Evolutionary conservation across 2,888 invertebrate genomes (phyloP).

Genomic region (Thysanoteuthis rhombus): DNA sequence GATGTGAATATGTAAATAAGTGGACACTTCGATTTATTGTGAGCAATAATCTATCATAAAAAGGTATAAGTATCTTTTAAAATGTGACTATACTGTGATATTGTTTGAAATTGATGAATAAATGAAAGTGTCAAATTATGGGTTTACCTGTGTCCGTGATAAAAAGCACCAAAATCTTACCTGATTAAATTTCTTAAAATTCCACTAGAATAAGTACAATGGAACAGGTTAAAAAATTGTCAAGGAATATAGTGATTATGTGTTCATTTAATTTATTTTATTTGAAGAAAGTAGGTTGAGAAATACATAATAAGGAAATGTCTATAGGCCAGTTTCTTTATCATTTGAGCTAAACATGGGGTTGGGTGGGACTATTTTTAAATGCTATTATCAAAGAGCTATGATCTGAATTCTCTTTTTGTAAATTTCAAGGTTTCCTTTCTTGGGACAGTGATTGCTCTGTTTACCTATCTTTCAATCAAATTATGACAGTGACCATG

Average conservation of each 20-base stretch:
- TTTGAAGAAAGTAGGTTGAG: background rate
- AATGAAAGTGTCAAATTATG: too few species aligned
- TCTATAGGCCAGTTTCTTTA: too few species aligned
- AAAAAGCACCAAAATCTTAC: slow-evolving; percentile 19
- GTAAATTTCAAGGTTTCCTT: too few species aligned
- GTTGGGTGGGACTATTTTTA: too few species aligned
- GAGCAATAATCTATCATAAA: background rate
- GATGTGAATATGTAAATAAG: background rate
- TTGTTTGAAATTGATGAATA: background rate
- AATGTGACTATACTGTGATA: background rate
- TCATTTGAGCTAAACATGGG: too few species aligned
- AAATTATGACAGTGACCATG: too few species aligned
- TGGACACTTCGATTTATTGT: background rate
- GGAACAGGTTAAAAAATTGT: background rate
- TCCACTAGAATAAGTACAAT: slow-evolving; percentile 12
- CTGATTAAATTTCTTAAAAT: slow-evolving; percentile 25
- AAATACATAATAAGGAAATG: background rate
- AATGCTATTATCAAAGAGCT: too few species aligned
- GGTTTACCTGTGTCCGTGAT: background rate
- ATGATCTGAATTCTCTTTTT: too few species aligned
- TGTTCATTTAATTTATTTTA: background rate
- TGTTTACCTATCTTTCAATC: too few species aligned
- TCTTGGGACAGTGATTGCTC: too few species aligned
- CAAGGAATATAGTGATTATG: background rate
- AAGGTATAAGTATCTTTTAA: background rate